Base-by-base conservation (phyloP, 2,797 vertebrate species). In the Alcedo atthis region DNA sequence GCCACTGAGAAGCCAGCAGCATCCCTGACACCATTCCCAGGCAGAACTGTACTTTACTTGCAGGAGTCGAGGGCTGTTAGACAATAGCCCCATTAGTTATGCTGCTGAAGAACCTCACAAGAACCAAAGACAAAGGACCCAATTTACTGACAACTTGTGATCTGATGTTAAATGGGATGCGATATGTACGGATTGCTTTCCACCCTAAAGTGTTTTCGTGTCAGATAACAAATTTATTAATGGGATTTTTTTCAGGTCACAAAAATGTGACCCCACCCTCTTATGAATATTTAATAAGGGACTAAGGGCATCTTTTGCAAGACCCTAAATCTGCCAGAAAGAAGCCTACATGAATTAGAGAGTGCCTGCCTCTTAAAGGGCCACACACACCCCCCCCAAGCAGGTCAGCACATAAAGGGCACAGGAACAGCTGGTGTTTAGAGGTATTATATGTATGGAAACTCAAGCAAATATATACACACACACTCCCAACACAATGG, bases 241-340 rank as follows among this genome's bases (percentile, higher is more conserved):
- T 95, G 94, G 89, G 74, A 94, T 96, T 94, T 96, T 95, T 97
- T 96, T 95, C 94, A 96, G 90, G 95, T 97, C 96, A 95, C 89
- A 94, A 97, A 95, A 96, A 95, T 88, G 88, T 96, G 94, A 89
- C 95, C 96, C 96, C 95, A 95, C 96, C 97, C 93, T 96, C 92
- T 97, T 95, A 98, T 97, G 97, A 97, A 98, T 98, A 97, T 97
- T 97, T 97, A 98, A 93, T 84, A 95, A 80, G 79, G 91, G 96
- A 91, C 84, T 93, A 90, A 92, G 91, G 89, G 90, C 75, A 77
- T 95, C 90, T 93, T 95, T 94, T 93, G 81, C 87, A 66, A 93
- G 93, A 88, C 89, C 94, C 96, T 96, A 96, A 95, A 97, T 96
- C 94, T 95, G 88, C 95, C 95, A 97, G 70, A 91, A 92, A 35